These are phyloP conservation scores for Arnoldichthys spilopterus DNA, from an alignment of 2,797 vertebrate species.

Conservation along the genomic window DNA sequence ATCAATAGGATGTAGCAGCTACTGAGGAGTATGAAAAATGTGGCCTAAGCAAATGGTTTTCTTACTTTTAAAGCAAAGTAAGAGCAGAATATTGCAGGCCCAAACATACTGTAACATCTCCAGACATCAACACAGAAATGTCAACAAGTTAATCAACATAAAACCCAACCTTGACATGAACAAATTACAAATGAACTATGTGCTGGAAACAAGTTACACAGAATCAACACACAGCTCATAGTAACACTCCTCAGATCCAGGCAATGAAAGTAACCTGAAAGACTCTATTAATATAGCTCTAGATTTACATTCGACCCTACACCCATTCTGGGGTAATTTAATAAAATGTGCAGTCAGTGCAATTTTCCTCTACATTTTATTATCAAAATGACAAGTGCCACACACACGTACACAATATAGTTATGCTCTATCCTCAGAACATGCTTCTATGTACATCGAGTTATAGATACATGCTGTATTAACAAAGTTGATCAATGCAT, in stretches of 20 bases:
- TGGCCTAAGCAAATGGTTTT: conserved; percentile 53
- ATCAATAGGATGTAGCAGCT: conserved; percentile 20
- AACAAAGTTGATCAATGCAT: conserved; percentile 72
- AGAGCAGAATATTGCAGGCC: neutral
- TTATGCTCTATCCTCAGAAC: conserved; percentile 78
- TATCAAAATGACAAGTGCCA: conserved; percentile 83
- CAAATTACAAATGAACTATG: conserved; percentile 58
- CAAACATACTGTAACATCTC: neutral
- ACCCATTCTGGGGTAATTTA: conserved; percentile 69
- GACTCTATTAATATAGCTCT: conserved; percentile 58
- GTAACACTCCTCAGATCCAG: conserved; percentile 57
- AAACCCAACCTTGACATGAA: conserved; percentile 21
- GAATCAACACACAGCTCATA: conserved; percentile 58
- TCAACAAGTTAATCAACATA: conserved; percentile 25
- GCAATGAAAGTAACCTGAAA: conserved; percentile 60
- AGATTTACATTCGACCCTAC: conserved; percentile 65
- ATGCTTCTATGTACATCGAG: conserved; percentile 88
- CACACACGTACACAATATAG: conserved; percentile 79
- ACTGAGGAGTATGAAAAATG: conserved; percentile 46
- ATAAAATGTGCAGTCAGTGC: conserved; percentile 78
- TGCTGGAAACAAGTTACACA: conserved; percentile 51
- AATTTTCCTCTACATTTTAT: conserved; percentile 76
- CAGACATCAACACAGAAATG: conserved; percentile 20
- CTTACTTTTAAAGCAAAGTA: conserved; percentile 8
- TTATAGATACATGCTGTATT: conserved; percentile 86